Base-by-base conservation (phyloP, 2,113 vertebrate genomes). In the Lasiurus borealis region DNA sequence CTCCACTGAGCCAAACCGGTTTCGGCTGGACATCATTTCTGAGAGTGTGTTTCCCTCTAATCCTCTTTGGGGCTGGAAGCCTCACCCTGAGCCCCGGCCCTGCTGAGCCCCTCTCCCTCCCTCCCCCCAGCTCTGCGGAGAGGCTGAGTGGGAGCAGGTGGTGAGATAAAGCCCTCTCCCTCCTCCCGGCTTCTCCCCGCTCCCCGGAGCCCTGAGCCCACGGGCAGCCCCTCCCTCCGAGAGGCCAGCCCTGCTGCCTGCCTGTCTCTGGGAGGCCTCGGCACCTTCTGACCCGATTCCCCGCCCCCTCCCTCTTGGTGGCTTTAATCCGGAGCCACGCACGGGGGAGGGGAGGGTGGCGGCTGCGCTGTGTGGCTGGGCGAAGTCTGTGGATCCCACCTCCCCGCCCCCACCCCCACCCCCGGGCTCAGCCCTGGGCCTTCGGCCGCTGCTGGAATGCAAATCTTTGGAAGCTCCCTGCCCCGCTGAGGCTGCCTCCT, bases 121-220 rank as follows among this genome's bases (percentile, higher is more conserved):
- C 46, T 46, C 7, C 4, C 5, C 50, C 48, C 5, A 0, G 64
- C 11, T 48, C 73, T 44, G 62, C 5, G 0, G 40, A 78, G 40
- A 29, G n/a, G 18, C 57, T 1, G 27, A 19, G 1, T 2, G 4
- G 34, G 23, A n/a, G 59, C n/a, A 40, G 46, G 75, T 2, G 27
- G 48, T 3, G 21, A n/a, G 62, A 23, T 36, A 25, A 34, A 44
- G n/a, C 7, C 36, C 14, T 5, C 19, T n/a, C 52, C 21, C 2
- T 14, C 0, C 0, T 29, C 31, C 29, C 2, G 0, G 62, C n/a
- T 66, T 64, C 83, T 14, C 2, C 3, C 57, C 40, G 3, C 29
- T 14, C 16, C 72, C 48, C 4, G 0, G 84, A 76, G n/a, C n/a
- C 31, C 54, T 14, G 15, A 3, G 21, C n/a, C 2, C 40, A 0